Base-by-base conservation (phyloP, 2,797 vertebrate species). In the Tenualosa thibaudeaui region DNA sequence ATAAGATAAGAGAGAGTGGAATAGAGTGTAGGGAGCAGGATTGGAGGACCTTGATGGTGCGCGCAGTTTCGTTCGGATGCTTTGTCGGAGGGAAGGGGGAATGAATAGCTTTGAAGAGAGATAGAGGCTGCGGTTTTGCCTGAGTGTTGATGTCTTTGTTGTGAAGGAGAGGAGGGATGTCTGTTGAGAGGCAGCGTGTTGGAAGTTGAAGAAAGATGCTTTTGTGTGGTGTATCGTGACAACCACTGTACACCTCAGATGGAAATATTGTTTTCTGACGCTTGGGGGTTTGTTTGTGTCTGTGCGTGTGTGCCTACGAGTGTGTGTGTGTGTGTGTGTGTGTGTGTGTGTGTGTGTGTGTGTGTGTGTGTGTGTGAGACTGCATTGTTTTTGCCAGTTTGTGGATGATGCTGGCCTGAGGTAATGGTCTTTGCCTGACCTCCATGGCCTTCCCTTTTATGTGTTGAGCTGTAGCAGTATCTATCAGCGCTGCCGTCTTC, bases 1-100 rank as follows among this genome's bases (percentile, higher is more conserved):
- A 81, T 86, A 82, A 60, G 40, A 49, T 19, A 40, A 87, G 86
- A 87, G 86, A 54, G n/a, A 19, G 19, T 40, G n/a, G 26, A 40
- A 37, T 10, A 65, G 54, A 26, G 81, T 65, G 53, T 49, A 56
- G 19, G 56, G 85, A 71, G 65, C 53, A 46, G 62, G 51, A 46
- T 40, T 40, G 84, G 12, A 68, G 84, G 83, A 84, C 31, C 22
- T n/a, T 81, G 60, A 62, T 82, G 49, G 51, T 82, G 83, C 68
- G 24, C 56, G n/a, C 62, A 31, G 46, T 15, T 82, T 43, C 71
- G 12, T 31, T 71, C 37, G 26, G 13, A 37, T 71, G 12, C 58
- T 62, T 24, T 62, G 58, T 62, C 7, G n/a, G 58, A 62, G 58
- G 58, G 58, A 62, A n/a, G n/a, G 8, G 58, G n/a, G 8, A 24